These are phyloP conservation scores for Idaea straminata DNA, from an alignment of 2,888 invertebrate genomes.

Conservation along the genomic window DNA sequence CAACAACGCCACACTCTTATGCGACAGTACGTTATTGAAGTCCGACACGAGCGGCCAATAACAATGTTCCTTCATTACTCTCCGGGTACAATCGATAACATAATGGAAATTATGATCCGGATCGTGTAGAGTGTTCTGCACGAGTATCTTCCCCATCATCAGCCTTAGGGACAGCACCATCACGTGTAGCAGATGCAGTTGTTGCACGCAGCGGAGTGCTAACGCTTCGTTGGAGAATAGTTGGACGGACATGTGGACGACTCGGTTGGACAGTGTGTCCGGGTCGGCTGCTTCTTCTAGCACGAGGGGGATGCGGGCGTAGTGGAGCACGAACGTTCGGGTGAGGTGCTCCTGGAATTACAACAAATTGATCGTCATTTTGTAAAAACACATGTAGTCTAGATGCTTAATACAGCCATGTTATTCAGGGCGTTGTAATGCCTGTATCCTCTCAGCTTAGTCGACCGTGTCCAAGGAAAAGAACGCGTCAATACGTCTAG, in stretches of 20 bases:
- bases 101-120: slow-evolving; percentile 90
- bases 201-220: slow-evolving; percentile 94
- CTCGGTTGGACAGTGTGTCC: slow-evolving; percentile 95
- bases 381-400: too few relatives aligned
- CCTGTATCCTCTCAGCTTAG: too few relatives aligned
- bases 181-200: slow-evolving; percentile 93
- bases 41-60: slow-evolving; percentile 99
- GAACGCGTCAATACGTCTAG: too few relatives aligned
- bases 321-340: slow-evolving; percentile 96
- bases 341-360: slow-evolving; percentile 89
- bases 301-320: slow-evolving; percentile 95
- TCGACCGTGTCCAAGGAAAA: too few relatives aligned
- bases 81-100: slow-evolving; percentile 94
- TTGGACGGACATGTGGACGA: slow-evolving; percentile 98
- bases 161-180: slow-evolving; percentile 90
- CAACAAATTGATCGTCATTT: too few relatives aligned
- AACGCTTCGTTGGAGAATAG: slow-evolving; percentile 96
- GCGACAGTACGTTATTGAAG: slow-evolving; percentile 96
- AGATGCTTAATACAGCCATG: too few relatives aligned
- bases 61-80: slow-evolving; percentile 98
- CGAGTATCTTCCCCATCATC: slow-evolving; percentile 96
- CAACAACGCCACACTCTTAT: slow-evolving; percentile 92
- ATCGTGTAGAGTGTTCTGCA: slow-evolving; percentile 92
- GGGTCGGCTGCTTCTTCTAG: slow-evolving; percentile 92
- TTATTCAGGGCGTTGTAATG: too few relatives aligned